Conservation (phyloP, 1,140 invertebrate genomes). For the Drosophila persimilis region DNA sequence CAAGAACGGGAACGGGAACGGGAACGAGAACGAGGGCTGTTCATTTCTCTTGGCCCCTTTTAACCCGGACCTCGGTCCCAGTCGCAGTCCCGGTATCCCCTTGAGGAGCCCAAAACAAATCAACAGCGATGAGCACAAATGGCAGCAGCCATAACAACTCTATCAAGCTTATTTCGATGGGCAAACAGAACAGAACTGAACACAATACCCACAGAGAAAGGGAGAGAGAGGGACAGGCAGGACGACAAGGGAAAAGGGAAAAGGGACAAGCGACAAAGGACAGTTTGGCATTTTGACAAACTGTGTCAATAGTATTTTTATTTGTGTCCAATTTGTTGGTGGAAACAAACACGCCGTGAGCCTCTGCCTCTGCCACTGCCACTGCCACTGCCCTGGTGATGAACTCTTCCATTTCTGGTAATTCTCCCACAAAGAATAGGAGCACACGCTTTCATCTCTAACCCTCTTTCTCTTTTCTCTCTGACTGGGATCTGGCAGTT, state of each 20-base stretch:
- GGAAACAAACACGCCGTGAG: slow-evolving; percentile 49
- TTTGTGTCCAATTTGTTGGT: slow-evolving; percentile 80
- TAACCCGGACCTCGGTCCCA: slow-evolving; percentile 27
- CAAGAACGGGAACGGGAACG: too few relatives aligned
- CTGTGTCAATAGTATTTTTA: slow-evolving; percentile 82
- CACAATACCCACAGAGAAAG: neutral
- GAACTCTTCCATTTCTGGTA: too few relatives aligned
- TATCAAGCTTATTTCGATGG: slow-evolving; percentile 80
- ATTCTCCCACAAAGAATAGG: too few relatives aligned
- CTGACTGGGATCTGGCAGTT: slow-evolving; percentile 59
- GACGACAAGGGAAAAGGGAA: slow-evolving; percentile 1
- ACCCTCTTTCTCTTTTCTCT: neutral
- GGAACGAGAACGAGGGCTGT: too few relatives aligned
- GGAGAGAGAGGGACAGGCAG: neutral
- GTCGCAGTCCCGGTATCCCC: slow-evolving; percentile 11
- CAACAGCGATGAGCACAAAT: slow-evolving; percentile 77
- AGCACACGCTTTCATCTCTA: slow-evolving; percentile 12
- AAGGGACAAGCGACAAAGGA: slow-evolving; percentile 33
- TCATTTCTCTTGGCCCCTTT: slow-evolving; percentile 33
- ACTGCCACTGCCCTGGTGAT: too few relatives aligned
- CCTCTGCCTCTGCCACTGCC: neutral
- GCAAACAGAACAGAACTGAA: slow-evolving; percentile 52
- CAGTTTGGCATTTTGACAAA: slow-evolving; percentile 73
- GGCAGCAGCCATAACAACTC: slow-evolving; percentile 75
- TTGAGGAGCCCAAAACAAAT: slow-evolving; percentile 68